These are phyloP conservation scores for Amphiprion clarkii DNA, from an alignment of 2,797 vertebrate genomes.

Conservation along the genomic window DNA sequence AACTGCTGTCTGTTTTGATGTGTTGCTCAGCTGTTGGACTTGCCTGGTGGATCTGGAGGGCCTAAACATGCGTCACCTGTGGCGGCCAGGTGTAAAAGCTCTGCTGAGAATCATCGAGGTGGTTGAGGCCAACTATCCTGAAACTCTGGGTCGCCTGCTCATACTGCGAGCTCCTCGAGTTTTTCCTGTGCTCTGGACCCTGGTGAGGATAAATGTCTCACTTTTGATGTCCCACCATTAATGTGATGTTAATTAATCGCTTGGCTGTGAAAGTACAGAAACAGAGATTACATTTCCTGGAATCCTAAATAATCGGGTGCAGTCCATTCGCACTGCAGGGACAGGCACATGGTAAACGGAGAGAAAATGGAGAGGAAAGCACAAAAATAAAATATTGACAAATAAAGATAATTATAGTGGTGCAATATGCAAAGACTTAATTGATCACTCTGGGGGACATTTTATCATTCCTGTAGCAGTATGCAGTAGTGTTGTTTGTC, in stretches of 20 bases:
- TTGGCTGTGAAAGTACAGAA: background rate
- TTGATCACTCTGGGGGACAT: constrained; percentile 17
- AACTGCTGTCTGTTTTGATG: background rate
- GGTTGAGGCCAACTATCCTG: constrained; percentile 95
- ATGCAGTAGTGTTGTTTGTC: background rate
- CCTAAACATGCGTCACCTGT: constrained; percentile 95
- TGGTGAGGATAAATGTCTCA: constrained; percentile 83
- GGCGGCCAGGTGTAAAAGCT: constrained; percentile 94
- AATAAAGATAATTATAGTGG: constrained; percentile 35
- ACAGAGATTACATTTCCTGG: background rate
- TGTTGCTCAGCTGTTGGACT: constrained; percentile 90
- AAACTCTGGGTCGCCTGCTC: constrained; percentile 92
- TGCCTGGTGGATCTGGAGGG: constrained; percentile 96
- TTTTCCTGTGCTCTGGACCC: constrained; percentile 96
- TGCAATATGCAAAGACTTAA: constrained; percentile 23
- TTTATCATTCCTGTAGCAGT: constrained; percentile 27
- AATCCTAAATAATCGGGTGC: background rate
- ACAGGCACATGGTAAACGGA: constrained; percentile 27
- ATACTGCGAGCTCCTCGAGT: constrained; percentile 93
- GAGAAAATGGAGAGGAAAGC: constrained; percentile 10
- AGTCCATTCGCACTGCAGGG: constrained; percentile 3
- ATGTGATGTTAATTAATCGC: constrained; percentile 4
- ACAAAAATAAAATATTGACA: constrained; percentile 21
- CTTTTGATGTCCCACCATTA: background rate
- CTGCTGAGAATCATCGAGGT: constrained; percentile 94